A percentile compares a stretch with the other conserved stretches of the same genome.
phyloP scores from a whole-genome alignment of 2,797 vertebrate species.

The Amazona finschi region DNA sequence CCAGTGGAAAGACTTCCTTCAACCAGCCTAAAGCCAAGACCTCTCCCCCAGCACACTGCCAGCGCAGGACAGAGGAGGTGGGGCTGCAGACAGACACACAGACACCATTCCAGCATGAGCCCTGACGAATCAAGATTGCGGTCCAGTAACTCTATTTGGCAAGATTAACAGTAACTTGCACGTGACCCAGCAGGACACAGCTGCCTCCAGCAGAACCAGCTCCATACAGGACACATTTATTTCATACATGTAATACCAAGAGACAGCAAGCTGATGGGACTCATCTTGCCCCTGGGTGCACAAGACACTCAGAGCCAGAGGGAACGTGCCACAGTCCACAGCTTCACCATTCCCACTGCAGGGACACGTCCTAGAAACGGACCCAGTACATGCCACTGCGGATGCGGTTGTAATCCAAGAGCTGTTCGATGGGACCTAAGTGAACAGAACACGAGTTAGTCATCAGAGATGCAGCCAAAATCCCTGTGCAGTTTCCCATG shows the following conservation, averaged over 20 bases:
- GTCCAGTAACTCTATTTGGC: background rate
- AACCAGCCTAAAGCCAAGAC: background rate
- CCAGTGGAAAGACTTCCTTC: background rate
- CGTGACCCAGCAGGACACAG: background rate
- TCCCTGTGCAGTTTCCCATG: background rate
- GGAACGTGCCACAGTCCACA: background rate
- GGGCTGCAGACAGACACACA: background rate
- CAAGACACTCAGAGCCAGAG: background rate
- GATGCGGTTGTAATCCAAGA: slow-evolving; percentile 95
- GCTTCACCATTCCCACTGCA: background rate
- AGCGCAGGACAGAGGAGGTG: background rate
- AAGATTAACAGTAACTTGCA: background rate
- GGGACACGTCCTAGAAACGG: slow-evolving; percentile 80
- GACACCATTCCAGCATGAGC: background rate
- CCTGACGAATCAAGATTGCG: background rate
- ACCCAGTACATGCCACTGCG: slow-evolving; percentile 97
- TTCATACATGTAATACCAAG: background rate
- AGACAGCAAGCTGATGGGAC: background rate
- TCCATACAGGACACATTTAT: slow-evolving; percentile 13
- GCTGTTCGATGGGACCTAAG: slow-evolving; percentile 91
- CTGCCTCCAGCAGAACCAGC: background rate
- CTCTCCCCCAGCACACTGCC: background rate
- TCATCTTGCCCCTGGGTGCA: background rate
- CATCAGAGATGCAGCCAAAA: background rate
- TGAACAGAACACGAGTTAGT: background rate